A percentile compares a stretch with the other conserved stretches of the same genome.
Conservation (phyloP, 2,888 invertebrate genomes). For the Ophion ellenae region DNA sequence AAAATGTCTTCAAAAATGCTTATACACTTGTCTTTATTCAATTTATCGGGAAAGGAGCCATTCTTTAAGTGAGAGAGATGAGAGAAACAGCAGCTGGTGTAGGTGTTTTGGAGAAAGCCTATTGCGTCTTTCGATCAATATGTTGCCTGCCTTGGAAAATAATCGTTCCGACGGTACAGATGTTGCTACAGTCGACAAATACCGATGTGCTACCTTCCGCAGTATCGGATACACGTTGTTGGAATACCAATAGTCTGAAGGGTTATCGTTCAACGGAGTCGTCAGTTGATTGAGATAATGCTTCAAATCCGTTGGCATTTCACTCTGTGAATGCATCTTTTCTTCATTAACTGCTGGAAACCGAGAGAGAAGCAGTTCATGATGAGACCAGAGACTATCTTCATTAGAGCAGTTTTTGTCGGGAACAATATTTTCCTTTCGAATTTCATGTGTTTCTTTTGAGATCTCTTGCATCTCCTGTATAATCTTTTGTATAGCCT, state of each 20-base stretch:
- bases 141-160: constrained; percentile 36
- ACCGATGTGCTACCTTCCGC: constrained; percentile 1
- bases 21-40: no score
- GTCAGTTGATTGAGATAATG: constrained; percentile 40
- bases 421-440: no score
- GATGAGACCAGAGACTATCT: no score
- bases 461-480: no score
- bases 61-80: constrained; percentile 1
- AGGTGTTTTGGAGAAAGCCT: constrained; percentile 29
- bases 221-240: constrained; percentile 28
- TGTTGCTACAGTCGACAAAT: constrained; percentile 31
- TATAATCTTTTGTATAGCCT: no score
- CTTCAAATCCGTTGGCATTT: constrained; percentile 25
- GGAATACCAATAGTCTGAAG: constrained; percentile 28
- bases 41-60: neutral
- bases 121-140: constrained; percentile 21
- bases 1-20: no score
- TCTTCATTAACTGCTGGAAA: no score
- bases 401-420: no score
- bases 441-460: no score
- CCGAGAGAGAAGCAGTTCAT: no score
- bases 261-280: constrained; percentile 16
- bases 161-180: constrained; percentile 46
- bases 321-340: no score
- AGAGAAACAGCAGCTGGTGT: constrained; percentile 17